A percentile compares a stretch with the other conserved stretches of the same genome.
These are phyloP conservation scores for Rhodeus uyekii DNA, from an alignment of 2,797 vertebrate genomes.

Conservation along the genomic window DNA sequence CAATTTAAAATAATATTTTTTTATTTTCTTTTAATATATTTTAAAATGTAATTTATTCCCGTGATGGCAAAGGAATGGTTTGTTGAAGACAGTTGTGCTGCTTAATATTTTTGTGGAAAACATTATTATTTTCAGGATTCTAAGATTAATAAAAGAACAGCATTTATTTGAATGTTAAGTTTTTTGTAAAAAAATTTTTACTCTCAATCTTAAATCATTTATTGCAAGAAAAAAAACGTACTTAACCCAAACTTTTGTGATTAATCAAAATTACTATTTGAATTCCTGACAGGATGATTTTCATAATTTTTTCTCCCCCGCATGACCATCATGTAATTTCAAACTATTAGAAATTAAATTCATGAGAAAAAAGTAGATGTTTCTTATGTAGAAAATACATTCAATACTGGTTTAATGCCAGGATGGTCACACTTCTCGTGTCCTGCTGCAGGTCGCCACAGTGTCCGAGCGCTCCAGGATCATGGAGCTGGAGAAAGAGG, in stretches of 20 bases:
- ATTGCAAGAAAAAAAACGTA: not conserved
- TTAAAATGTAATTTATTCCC: not conserved
- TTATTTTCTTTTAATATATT: not conserved
- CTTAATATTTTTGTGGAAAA: too few relatives aligned
- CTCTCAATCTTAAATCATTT: not conserved
- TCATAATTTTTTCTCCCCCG: not conserved
- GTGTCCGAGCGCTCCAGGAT: slow-evolving; percentile 97
- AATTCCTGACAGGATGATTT: not conserved
- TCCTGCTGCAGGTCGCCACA: slow-evolving; percentile 85
- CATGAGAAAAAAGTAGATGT: not conserved
- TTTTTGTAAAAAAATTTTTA: not conserved
- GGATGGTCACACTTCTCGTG: not conserved
- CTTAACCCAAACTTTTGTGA: not conserved
- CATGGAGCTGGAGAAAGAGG: slow-evolving; percentile 96
- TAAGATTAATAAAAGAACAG: too few relatives aligned
- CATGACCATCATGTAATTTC: not conserved
- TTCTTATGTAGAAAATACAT: not conserved
- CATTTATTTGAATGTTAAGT: not conserved
- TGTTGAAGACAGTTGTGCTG: too few relatives aligned
- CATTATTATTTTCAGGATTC: too few relatives aligned
- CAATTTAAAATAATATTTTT: not conserved
- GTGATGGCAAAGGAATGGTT: not conserved
- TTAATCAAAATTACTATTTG: too few relatives aligned
- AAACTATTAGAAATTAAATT: not conserved
- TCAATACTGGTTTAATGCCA: not conserved